A percentile compares a stretch with the other conserved stretches of the same genome.
phyloP scores from a whole-genome alignment of 2,113 vertebrate genomes.

The Mixornis gularis region DNA sequence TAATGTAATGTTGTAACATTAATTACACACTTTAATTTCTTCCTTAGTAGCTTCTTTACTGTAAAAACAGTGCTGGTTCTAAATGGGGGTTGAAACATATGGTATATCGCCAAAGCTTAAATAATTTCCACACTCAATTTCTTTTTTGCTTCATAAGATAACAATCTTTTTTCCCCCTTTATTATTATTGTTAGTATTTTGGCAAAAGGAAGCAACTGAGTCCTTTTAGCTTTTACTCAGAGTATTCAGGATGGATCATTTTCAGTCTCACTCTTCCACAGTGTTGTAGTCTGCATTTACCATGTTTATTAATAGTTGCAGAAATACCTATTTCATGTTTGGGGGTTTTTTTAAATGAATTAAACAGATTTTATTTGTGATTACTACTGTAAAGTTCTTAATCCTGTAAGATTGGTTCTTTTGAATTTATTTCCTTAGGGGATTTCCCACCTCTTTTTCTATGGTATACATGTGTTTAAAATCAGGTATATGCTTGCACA shows the following conservation, averaged over 20 bases:
- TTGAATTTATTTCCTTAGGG: neutral
- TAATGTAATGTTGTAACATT: slow-evolving; percentile 72
- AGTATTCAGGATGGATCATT: neutral
- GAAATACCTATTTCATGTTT: neutral
- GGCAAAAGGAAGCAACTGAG: neutral
- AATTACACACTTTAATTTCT: slow-evolving; percentile 65
- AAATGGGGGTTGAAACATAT: neutral
- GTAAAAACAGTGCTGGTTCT: neutral
- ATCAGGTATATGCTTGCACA: neutral
- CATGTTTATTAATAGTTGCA: neutral
- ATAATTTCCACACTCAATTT: neutral
- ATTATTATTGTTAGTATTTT: neutral
- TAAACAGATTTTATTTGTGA: neutral
- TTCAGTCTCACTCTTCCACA: neutral
- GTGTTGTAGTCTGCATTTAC: fast-evolving
- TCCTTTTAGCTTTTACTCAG: neutral
- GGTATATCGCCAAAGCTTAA: neutral
- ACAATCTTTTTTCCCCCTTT: fast-evolving
- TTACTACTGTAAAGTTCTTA: neutral
- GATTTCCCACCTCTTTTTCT: neutral
- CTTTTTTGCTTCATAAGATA: neutral
- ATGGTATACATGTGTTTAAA: neutral
- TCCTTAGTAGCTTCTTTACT: slow-evolving; percentile 9
- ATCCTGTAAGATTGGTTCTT: neutral
- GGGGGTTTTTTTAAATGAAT: neutral